Percentiles rank a stretch among this genome's conserved stretches.
Evolutionary conservation across 2,797 vertebrate genomes (phyloP).

Genomic region (Gastrophryne carolinensis): DNA sequence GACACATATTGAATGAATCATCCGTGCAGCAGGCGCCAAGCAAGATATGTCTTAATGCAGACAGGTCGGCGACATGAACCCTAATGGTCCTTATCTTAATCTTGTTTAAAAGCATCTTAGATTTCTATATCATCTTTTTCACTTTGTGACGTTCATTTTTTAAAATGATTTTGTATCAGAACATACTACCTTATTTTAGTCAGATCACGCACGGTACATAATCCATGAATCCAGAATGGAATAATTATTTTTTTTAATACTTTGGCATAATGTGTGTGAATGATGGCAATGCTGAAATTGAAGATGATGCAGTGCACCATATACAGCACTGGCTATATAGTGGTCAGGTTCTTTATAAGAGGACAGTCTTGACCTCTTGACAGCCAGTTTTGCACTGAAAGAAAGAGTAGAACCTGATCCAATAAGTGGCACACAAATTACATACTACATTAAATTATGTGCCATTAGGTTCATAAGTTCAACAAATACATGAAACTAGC

Average conservation of each 20-base stretch:
- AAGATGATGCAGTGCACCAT: neutral
- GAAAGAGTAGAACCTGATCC: neutral
- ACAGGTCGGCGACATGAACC: constrained; percentile 82
- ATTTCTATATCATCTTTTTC: constrained; percentile 77
- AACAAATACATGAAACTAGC: neutral
- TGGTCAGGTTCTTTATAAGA: neutral
- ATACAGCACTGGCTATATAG: neutral
- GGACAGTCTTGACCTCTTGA: constrained; percentile 2
- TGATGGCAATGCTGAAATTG: neutral
- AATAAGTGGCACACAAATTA: constrained; percentile 13
- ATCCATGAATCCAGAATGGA: neutral
- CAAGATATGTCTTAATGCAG: constrained; percentile 82
- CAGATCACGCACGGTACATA: neutral
- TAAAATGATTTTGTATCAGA: constrained; percentile 64
- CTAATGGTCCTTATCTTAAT: constrained; percentile 89
- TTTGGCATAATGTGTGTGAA: neutral
- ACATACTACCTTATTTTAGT: constrained; percentile 59
- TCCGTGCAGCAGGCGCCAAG: constrained; percentile 73
- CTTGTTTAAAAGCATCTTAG: constrained; percentile 91
- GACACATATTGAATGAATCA: constrained; percentile 77
- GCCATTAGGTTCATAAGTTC: constrained; percentile 38
- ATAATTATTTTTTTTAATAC: neutral
- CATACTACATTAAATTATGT: constrained; percentile 21
- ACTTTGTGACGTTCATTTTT: constrained; percentile 74
- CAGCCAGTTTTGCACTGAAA: neutral